These are phyloP conservation scores for Meloidogyne chitwoodi DNA, from an alignment of 1,140 invertebrate species.

Conservation along the genomic window DNA sequence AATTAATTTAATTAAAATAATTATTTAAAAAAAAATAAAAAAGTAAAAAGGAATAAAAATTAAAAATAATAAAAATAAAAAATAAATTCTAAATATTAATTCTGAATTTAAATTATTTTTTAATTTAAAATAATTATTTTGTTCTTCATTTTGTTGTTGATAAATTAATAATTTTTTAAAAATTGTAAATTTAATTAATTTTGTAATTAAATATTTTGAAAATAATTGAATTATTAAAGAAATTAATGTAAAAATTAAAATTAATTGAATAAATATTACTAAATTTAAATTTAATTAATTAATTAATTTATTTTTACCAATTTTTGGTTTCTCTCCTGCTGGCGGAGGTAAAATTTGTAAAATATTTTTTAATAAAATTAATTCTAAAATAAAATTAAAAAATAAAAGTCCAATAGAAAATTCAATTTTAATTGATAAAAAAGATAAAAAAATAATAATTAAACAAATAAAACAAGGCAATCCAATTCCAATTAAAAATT, in stretches of 20 bases:
- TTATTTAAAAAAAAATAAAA: not conserved
- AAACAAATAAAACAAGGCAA: conserved; percentile 31
- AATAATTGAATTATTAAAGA: conserved; percentile 24
- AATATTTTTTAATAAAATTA: conserved; percentile 35
- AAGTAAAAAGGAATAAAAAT: conserved; percentile 11
- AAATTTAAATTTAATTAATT: not conserved
- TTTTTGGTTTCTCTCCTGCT: conserved; percentile 28
- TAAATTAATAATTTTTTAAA: not conserved
- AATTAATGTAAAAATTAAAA: conserved; percentile 22
- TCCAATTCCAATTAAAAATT: conserved; percentile 28
- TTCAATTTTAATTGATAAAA: conserved; percentile 28
- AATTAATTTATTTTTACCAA: conserved; percentile 24
- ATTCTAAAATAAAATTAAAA: conserved; percentile 41
- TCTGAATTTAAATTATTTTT: not conserved
- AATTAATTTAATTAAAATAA: not conserved
- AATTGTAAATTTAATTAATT: not conserved
- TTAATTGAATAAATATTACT: not conserved
- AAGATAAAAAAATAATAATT: conserved; percentile 40
- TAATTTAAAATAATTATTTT: not conserved
- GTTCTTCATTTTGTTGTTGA: not conserved
- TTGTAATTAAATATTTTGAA: not conserved
- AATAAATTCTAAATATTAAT: not conserved
- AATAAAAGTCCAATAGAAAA: conserved; percentile 35
- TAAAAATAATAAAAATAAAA: not conserved
- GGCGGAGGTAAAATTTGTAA: conserved; percentile 31